These are phyloP conservation scores for Reticulitermes speratus DNA, from an alignment of 1,140 invertebrate species.

Conservation along the genomic window DNA sequence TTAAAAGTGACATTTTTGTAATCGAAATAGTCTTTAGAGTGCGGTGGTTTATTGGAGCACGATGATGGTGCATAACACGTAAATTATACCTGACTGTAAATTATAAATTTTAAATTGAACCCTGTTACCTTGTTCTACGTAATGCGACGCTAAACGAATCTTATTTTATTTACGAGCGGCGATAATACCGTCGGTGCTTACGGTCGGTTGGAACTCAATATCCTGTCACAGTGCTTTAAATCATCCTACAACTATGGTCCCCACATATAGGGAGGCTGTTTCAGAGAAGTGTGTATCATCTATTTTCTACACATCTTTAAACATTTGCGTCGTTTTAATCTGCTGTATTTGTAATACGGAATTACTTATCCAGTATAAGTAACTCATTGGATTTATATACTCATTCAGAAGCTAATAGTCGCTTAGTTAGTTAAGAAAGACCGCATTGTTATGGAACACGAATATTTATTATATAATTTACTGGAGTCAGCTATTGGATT, in stretches of 20 bases:
- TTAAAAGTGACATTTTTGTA: no score
- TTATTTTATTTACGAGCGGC: not conserved
- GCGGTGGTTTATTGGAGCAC: not conserved
- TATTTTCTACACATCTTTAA: not conserved
- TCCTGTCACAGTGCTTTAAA: not conserved
- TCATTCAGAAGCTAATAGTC: no score
- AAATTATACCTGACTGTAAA: not conserved
- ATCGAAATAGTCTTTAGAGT: not conserved
- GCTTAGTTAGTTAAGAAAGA: no score
- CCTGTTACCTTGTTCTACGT: not conserved
- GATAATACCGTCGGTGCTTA: not conserved
- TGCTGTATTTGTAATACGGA: no score
- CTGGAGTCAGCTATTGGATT: no score
- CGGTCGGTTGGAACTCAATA: not conserved
- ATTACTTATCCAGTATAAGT: no score
- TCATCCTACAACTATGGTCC: not conserved
- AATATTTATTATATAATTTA: no score
- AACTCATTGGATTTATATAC: no score
- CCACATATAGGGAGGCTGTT: not conserved
- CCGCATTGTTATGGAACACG: no score
- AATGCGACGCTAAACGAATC: constrained; percentile 8
- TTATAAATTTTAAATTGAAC: not conserved
- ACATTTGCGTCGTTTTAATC: not conserved
- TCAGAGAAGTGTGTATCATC: not conserved
- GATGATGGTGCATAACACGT: not conserved